Conservation (phyloP, 2,888 invertebrate species). For the Callinectes sapidus region DNA sequence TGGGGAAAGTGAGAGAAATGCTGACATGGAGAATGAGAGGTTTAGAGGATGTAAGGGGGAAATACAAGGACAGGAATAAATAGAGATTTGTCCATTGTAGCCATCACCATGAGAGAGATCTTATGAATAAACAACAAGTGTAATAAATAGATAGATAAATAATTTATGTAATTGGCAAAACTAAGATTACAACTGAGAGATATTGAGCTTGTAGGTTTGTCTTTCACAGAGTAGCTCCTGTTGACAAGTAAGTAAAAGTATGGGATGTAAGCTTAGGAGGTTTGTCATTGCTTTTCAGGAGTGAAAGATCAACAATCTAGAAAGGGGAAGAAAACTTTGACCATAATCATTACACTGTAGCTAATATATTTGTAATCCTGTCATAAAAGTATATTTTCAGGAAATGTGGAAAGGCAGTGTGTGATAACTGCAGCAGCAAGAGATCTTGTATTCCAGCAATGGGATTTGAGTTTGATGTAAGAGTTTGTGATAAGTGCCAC, state of each 20-base stretch:
- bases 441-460: constrained; percentile 93
- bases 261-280: no score
- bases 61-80: background rate
- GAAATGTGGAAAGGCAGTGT: constrained; percentile 94
- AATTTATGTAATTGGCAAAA: no score
- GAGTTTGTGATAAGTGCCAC: constrained; percentile 95
- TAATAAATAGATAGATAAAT: no score
- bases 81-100: background rate
- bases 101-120: no score
- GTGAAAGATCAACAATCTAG: no score
- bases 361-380: background rate
- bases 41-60: background rate
- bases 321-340: background rate
- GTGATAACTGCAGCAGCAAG: constrained; percentile 92
- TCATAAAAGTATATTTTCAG: constrained; percentile 73
- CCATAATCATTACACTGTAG: background rate
- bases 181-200: no score
- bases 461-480: constrained; percentile 98
- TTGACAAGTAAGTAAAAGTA: no score
- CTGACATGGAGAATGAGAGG: background rate
- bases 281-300: no score
- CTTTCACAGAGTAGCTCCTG: no score
- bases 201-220: no score
- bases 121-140: no score
- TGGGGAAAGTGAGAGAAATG: background rate